phyloP scores from a whole-genome alignment of 1,140 invertebrate species.

The Heliconius nattereri region DNA sequence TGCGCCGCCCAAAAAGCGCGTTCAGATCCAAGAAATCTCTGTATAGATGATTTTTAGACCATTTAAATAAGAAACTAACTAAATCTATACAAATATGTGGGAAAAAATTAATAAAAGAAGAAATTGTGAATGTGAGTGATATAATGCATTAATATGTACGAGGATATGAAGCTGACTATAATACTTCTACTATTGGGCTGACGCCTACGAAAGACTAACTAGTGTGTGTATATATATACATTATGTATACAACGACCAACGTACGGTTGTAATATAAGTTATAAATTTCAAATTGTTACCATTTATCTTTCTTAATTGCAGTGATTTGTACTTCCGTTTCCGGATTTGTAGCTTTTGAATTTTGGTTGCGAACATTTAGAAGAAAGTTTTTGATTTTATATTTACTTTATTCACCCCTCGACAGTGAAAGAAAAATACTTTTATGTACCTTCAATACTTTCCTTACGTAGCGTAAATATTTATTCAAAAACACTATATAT shows the following conservation, averaged over 20 bases:
- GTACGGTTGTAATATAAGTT: constrained; percentile 22
- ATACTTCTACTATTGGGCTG: not conserved
- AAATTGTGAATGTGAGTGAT: constrained; percentile 17
- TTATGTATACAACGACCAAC: constrained; percentile 33
- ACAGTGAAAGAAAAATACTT: no score
- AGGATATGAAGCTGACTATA: not conserved
- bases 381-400: not conserved
- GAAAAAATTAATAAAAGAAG: not conserved
- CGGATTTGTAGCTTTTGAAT: constrained; percentile 3
- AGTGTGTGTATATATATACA: not conserved
- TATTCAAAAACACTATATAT: not conserved
- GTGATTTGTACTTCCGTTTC: not conserved
- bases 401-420: not conserved
- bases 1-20: constrained; percentile 69
- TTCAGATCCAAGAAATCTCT: constrained; percentile 76
- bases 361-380: constrained; percentile 3
- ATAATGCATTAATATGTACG: not conserved
- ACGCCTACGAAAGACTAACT: not conserved
- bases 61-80: not conserved
- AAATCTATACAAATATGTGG: not conserved
- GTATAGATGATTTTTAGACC: constrained; percentile 67
- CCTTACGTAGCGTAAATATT: constrained; percentile 3
- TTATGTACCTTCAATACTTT: not conserved
- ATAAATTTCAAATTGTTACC: not conserved
- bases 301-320: not conserved